Percentiles rank a stretch among this genome's conserved stretches.
phyloP scores from a whole-genome alignment of 2,113 vertebrate species.

The Acanthochromis polyacanthus region DNA sequence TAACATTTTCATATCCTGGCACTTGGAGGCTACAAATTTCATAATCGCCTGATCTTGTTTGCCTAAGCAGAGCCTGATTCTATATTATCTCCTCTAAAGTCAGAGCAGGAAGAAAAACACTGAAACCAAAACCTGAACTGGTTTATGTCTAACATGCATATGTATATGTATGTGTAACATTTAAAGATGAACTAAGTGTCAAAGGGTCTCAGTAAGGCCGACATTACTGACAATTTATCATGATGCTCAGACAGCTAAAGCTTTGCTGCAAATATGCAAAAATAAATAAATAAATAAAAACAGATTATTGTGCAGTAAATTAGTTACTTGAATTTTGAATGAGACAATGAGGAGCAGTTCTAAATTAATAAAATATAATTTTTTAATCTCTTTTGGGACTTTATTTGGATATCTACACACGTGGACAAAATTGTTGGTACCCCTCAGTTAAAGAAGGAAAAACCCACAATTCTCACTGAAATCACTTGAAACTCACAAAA shows the following conservation, averaged over 20 bases:
- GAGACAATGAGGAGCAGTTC: neutral
- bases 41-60: conserved; percentile 56
- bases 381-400: neutral
- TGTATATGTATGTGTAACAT: neutral
- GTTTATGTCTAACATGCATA: neutral
- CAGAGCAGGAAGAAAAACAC: conserved; percentile 43
- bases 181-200: neutral
- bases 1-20: conserved; percentile 66
- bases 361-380: neutral
- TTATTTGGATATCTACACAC: neutral
- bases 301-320: conserved; percentile 1
- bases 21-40: conserved; percentile 42
- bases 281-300: no score
- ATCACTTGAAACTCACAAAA: no score
- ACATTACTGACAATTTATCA: no score
- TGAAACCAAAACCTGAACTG: conserved; percentile 5
- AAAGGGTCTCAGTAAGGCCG: neutral
- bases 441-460: no score
- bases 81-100: conserved; percentile 32
- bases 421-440: no score
- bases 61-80: conserved; percentile 28
- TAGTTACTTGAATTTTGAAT: neutral
- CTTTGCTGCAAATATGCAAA: no score
- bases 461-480: no score
- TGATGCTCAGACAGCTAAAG: no score